Evolutionary conservation across 2,113 vertebrate species (phyloP).

Genomic region (Zosterops lateralis): DNA sequence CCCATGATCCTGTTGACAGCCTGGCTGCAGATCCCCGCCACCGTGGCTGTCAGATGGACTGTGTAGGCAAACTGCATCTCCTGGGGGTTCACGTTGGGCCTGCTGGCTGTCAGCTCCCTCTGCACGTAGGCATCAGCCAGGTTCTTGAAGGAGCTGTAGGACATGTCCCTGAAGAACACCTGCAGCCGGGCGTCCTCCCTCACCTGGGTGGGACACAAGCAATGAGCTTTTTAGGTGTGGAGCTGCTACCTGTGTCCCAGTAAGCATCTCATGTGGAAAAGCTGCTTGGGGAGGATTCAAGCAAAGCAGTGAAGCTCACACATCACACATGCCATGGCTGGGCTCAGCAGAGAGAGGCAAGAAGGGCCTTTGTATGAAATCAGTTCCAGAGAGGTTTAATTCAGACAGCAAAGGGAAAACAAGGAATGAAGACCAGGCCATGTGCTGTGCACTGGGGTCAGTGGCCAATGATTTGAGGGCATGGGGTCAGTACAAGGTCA

Average conservation of each 20-base stretch:
- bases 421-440: background rate
- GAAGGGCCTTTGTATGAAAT: background rate
- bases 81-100: background rate
- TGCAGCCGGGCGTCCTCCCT: slow-evolving; percentile 71
- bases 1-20: slow-evolving; percentile 80
- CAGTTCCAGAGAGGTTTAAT: background rate
- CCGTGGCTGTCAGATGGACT: slow-evolving; percentile 77
- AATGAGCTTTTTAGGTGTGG: background rate
- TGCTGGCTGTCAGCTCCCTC: slow-evolving; percentile 26
- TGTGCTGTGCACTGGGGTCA: background rate
- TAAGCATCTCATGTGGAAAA: background rate
- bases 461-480: background rate
- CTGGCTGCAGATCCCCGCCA: slow-evolving; percentile 75
- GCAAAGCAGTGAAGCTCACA: background rate
- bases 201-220: slow-evolving; percentile 67
- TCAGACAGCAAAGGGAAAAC: background rate
- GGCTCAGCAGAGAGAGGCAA: background rate
- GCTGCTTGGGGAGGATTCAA: background rate
- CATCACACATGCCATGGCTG: background rate
- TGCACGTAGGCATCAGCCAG: slow-evolving; percentile 78
- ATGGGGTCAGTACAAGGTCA: background rate
- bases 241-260: background rate
- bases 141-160: slow-evolving; percentile 82
- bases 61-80: slow-evolving; percentile 80
- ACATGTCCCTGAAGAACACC: slow-evolving; percentile 75